Conservation (phyloP, 2,797 vertebrate genomes). For the Anniella stebbinsi region DNA sequence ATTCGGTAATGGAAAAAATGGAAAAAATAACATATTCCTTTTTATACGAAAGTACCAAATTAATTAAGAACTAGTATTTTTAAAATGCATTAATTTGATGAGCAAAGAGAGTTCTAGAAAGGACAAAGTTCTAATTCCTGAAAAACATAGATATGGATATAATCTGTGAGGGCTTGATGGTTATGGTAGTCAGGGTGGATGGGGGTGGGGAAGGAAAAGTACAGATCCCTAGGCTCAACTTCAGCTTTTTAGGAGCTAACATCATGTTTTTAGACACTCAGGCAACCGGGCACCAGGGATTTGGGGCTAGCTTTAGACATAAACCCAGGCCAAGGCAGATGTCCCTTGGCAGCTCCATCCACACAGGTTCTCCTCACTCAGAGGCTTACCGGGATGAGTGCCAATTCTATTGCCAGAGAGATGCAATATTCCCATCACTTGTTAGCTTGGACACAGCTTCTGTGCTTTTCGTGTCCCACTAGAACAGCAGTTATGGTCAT, state of each 20-base stretch:
- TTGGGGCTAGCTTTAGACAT: neutral
- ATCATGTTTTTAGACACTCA: neutral
- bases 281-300: neutral
- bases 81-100: neutral
- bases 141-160: neutral
- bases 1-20: constrained; percentile 40
- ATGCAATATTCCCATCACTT: neutral
- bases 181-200: too few relatives aligned
- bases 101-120: neutral
- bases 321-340: neutral
- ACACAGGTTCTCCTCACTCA: neutral
- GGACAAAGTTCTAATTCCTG: neutral
- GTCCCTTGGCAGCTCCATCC: neutral
- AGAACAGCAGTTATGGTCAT: neutral
- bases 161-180: neutral
- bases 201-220: neutral
- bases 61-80: neutral
- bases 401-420: neutral
- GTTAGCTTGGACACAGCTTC: neutral
- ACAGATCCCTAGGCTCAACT: neutral
- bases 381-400: neutral
- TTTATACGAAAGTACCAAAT: constrained; percentile 7
- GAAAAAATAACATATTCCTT: neutral
- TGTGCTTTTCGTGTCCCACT: neutral
- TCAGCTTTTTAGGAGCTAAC: neutral